Base-by-base conservation (phyloP, 2,797 vertebrate genomes). In the Eurystomus glaucurus region DNA sequence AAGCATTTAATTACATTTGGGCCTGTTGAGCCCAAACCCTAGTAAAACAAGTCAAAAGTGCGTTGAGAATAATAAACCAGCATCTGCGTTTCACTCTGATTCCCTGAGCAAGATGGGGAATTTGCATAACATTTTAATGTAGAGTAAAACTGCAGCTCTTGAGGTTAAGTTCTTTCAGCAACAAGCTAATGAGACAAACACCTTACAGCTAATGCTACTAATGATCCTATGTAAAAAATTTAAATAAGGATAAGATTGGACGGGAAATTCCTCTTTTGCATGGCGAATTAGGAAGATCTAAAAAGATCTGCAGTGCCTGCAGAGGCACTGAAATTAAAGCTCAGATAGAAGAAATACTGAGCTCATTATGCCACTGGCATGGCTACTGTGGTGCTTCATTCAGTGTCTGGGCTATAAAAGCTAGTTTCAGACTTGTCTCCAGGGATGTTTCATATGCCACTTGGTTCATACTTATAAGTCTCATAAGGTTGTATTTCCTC, bases 11-110 rank as follows among this genome's bases (percentile, higher is more conserved):
- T 95, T 96, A 88, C 85, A 55, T 81, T 81, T 88, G 88, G 72
- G 88, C 19, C 91, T 58, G 85, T 84, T 84, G 69, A 94, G 83
- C 74, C 62, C 66, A 82, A 82, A 95, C 76, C 39, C 96, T 86
- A 94, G 83, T 93, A 96, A 96, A 97, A 96, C 72, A 92, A 93
- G 83, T 82, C 93, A 93, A 94, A 96, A 92, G 72, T 78, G 88
- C 96, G n/a, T 16, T 88, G 77, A 90, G 83, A 94, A 90, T 82
- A 94, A 96, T 88, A 93, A 97, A 96, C 81, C 69, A 90, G 83
- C 85, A 93, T 88, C 62, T 41, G 90, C 51, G 14, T 70, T 95
- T 95, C 76, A 21, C 76, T 88, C 75, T 2, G 51, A 82, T 92
- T 93, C 77, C 85, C 91, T 35, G 58, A 85, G 48, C n/a, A 82